Percentiles rank a stretch among this genome's conserved stretches.
Evolutionary conservation across 2,113 vertebrate species (phyloP).

Genomic region (Cygnus buccinator): DNA sequence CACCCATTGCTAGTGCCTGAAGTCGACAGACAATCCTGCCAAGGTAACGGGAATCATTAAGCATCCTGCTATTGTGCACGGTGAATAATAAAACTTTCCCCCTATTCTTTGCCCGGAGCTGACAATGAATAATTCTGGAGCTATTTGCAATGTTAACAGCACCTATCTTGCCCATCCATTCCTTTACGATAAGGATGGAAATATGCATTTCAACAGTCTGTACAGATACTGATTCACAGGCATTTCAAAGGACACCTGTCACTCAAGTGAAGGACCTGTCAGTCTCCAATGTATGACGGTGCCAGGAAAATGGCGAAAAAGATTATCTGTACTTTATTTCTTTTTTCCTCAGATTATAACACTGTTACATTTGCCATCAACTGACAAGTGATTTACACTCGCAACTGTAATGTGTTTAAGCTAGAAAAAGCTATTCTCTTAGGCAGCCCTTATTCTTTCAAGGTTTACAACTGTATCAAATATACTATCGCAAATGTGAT

Average conservation of each 20-base stretch:
- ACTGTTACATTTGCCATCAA: slow-evolving; percentile 87
- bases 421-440: slow-evolving; percentile 87
- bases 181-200: slow-evolving; percentile 98
- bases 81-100: slow-evolving; percentile 99
- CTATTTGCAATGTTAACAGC: slow-evolving; percentile 99
- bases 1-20: slow-evolving; percentile 92
- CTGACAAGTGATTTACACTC: slow-evolving; percentile 99
- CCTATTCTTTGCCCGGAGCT: slow-evolving; percentile 87
- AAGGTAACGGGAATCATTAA: slow-evolving; percentile 98
- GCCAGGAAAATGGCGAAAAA: slow-evolving; percentile 92
- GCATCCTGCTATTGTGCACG: slow-evolving; percentile 94
- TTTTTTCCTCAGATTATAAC: slow-evolving; percentile 88
- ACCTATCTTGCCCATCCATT: slow-evolving; percentile 99
- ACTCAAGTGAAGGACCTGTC: slow-evolving; percentile 98
- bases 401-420: slow-evolving; percentile 89
- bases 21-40: slow-evolving; percentile 96
- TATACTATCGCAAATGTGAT: slow-evolving; percentile 89
- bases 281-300: slow-evolving; percentile 88
- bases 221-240: slow-evolving; percentile 93
- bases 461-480: slow-evolving; percentile 92
- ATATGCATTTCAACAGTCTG: slow-evolving; percentile 99
- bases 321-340: slow-evolving; percentile 97
- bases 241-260: slow-evolving; percentile 99
- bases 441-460: slow-evolving; percentile 84
- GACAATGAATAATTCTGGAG: slow-evolving; percentile 99